A percentile compares a stretch with the other conserved stretches of the same genome.
Conservation (phyloP, 1,140 invertebrate species). For the Drosophila suzukii region DNA sequence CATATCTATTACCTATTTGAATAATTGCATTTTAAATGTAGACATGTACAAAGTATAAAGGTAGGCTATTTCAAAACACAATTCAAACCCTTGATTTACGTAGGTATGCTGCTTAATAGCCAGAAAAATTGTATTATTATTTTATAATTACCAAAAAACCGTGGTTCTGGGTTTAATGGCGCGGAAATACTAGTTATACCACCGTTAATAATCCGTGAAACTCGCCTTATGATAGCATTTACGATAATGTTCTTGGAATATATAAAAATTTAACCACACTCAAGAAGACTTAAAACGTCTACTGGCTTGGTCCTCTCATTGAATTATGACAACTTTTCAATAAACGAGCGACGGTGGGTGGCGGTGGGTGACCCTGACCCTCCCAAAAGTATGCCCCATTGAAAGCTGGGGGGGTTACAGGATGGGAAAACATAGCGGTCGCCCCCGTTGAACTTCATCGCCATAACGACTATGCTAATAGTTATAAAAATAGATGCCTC, state of each 20-base stretch:
- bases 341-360: constrained; percentile 1
- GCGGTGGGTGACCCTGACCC: neutral
- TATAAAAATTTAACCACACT: neutral
- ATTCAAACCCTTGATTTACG: neutral
- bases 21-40: no score
- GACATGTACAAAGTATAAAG: neutral
- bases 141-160: neutral
- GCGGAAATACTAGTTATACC: neutral
- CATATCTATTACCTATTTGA: no score
- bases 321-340: constrained; percentile 24
- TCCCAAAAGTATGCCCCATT: constrained; percentile 42
- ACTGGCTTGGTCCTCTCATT: neutral
- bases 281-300: neutral
- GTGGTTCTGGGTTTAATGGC: neutral
- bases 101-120: neutral
- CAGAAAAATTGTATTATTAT: neutral
- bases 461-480: constrained; percentile 51
- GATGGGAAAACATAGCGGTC: constrained; percentile 14
- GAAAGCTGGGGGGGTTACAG: neutral
- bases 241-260: neutral
- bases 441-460: constrained; percentile 29
- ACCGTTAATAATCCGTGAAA: constrained; percentile 1
- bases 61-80: neutral
- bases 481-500: constrained; percentile 51
- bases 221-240: neutral